A percentile compares a stretch with the other conserved stretches of the same genome.
phyloP scores from a whole-genome alignment of 2,888 invertebrate genomes.

The Cheilosia variabilis region DNA sequence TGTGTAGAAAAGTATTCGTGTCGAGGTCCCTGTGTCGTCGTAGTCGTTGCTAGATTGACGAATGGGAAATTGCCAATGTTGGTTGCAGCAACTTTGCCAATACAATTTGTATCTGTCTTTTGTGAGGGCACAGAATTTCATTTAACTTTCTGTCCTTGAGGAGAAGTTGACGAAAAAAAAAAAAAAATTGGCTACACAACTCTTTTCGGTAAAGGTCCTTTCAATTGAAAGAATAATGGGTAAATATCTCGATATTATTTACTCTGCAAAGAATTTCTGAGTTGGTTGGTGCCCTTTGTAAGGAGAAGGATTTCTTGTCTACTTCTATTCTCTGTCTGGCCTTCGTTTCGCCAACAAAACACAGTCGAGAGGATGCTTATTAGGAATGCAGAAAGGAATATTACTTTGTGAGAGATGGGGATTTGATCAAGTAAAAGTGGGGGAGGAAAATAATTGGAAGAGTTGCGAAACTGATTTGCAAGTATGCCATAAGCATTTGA shows the following conservation, averaged over 20 bases:
- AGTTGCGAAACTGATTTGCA: neutral
- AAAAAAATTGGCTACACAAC: neutral
- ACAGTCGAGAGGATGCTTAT: constrained; percentile 22
- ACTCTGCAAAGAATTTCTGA: constrained; percentile 26
- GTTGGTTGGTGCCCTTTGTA: neutral
- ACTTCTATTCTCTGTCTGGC: neutral
- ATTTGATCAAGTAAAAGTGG: neutral
- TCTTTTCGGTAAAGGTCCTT: constrained; percentile 25
- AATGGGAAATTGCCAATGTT: constrained; percentile 48
- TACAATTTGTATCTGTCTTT: constrained; percentile 58
- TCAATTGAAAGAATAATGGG: constrained; percentile 20
- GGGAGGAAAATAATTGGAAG: neutral
- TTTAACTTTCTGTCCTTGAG: constrained; percentile 48
- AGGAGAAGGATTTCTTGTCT: neutral
- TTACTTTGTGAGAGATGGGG: neutral
- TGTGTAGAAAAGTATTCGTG: neutral
- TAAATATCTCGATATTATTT: constrained; percentile 45
- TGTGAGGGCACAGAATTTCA: constrained; percentile 41
- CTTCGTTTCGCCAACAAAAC: neutral
- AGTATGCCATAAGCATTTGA: too few species aligned
- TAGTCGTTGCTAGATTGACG: constrained; percentile 46
- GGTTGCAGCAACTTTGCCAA: constrained; percentile 48
- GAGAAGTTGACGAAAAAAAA: neutral
- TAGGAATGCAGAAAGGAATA: neutral
- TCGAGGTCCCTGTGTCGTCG: neutral